Evolutionary conservation across 2,888 invertebrate genomes (phyloP), one percentile per base, ranked within the genome.

Genomic region (Pyrgus malvae): DNA sequence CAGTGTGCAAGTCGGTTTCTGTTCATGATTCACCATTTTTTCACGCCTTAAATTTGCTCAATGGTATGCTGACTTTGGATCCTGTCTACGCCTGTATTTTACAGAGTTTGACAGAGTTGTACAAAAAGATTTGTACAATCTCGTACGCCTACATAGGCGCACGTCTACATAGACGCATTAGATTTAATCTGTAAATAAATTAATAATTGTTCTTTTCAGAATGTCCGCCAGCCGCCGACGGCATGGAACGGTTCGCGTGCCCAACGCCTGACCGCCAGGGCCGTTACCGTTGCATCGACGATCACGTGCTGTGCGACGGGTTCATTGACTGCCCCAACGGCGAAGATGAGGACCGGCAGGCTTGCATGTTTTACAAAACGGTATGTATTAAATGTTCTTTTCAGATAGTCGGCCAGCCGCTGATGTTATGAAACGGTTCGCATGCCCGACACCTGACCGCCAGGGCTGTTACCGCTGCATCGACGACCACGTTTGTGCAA

Each of bases 301-400:
- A 97, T 91, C 97, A 97, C 86, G 97, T 96, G 67, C 92, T 98
- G 54, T 98, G 98, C 86, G 97, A 98, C 85, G 98, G 97, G 63
- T 98, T 97, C 91, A 94, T 97, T 80, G 97, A 98, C 92, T 98
- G 98, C 86, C 97, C 98, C 58, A 94, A 94, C 68, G 97, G 96
- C 58, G 97, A 98, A 83, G 98, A 98, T 80, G 98, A 98, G 81
- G 97, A 98, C 78, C 92, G 97, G 75, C 96, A 96, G 83, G 95
- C 96, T 71, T 98, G 98, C 92, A 97, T 98, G 97, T 98, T 98
- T 91, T 98, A 97, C 83, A 98, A 98, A 93, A 98, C 97, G 93
- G 98, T 98, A 45, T 17, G 9, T n/a, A n/a, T n/a, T n/a, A n/a
- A n/a, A n/a, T n/a, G n/a, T n/a, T 48, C 19, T 16, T 44, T 92